Evolutionary conservation across 2,797 vertebrate genomes (phyloP).

Genomic region (Gila robusta): DNA sequence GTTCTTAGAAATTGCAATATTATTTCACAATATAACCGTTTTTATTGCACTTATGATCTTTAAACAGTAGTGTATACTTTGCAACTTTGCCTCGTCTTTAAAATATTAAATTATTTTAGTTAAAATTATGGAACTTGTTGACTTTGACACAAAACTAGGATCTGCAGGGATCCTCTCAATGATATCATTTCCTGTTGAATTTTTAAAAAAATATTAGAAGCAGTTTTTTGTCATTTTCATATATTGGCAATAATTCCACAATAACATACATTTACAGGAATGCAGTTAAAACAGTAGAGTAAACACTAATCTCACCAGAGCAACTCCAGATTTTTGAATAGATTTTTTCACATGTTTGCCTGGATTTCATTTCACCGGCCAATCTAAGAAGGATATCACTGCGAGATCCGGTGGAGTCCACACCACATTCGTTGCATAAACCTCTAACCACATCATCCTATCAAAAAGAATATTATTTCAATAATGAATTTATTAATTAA

Average conservation of each 20-base stretch:
- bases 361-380: slow-evolving; percentile 14
- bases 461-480: neutral
- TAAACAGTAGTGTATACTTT: neutral
- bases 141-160: neutral
- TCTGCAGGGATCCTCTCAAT: neutral
- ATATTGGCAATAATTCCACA: neutral
- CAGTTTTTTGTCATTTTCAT: neutral
- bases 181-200: neutral
- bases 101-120: too few species aligned
- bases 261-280: neutral
- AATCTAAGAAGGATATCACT: neutral
- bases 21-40: neutral
- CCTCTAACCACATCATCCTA: slow-evolving; percentile 14
- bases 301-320: neutral
- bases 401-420: slow-evolving; percentile 21
- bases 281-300: neutral
- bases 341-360: neutral
- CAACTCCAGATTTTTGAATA: slow-evolving; percentile 11
- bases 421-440: slow-evolving; percentile 4
- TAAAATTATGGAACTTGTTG: neutral
- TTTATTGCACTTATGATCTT: neutral
- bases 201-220: neutral
- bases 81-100: neutral
- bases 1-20: neutral
- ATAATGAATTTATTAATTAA: neutral